Evolutionary conservation across 2,113 vertebrate species (phyloP).

Genomic region (Trichechus manatus): DNA sequence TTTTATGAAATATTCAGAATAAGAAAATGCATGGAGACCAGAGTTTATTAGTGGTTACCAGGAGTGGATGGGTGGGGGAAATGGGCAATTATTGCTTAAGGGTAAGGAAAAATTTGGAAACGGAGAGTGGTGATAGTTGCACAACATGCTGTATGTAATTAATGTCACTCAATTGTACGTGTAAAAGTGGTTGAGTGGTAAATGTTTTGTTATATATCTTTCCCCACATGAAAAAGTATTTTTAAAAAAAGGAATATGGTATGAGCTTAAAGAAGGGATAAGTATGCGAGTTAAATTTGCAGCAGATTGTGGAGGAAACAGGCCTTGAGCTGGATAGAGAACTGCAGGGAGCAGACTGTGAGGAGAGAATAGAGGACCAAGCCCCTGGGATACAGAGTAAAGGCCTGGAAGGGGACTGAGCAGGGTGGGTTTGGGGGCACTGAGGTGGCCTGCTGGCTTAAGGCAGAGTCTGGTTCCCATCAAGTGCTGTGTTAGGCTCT

Average conservation of each 20-base stretch:
- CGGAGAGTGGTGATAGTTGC: not conserved
- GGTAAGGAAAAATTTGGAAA: not conserved
- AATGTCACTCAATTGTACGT: not conserved
- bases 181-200: not conserved
- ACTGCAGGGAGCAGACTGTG: too few species aligned
- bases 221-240: not conserved
- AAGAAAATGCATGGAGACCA: not conserved
- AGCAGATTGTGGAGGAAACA: not conserved
- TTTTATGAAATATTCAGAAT: not conserved
- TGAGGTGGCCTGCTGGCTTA: not conserved
- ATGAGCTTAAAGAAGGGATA: not conserved
- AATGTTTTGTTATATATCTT: not conserved
- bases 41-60: not conserved
- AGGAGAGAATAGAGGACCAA: not conserved
- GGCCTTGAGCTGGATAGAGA: not conserved
- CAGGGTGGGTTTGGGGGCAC: not conserved
- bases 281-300: not conserved
- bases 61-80: not conserved
- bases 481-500: not conserved
- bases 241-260: not conserved
- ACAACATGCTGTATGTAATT: not conserved
- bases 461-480: not conserved
- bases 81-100: not conserved
- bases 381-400: accelerated
- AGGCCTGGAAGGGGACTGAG: not conserved